Evolutionary conservation across 2,797 vertebrate genomes (phyloP).

Genomic region (Melanotaenia parkinsoni): DNA sequence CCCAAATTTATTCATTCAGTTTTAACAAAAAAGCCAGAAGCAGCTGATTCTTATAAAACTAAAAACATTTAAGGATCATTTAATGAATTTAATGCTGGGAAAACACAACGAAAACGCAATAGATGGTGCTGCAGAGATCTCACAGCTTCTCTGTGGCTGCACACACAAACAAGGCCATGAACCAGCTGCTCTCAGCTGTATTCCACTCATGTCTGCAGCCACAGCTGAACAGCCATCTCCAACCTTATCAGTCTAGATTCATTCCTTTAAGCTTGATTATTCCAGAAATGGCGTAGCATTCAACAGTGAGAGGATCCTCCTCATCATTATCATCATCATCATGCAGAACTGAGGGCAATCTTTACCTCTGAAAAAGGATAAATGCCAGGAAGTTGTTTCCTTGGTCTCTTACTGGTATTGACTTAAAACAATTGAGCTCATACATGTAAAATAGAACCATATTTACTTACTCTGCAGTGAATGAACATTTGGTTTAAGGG

Average conservation of each 20-base stretch:
- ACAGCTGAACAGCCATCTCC: constrained; percentile 10
- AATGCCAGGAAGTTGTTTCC: constrained; percentile 20
- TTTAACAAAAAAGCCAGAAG: too few relatives aligned
- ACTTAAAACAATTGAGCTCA: neutral
- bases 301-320: neutral
- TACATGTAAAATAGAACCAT: constrained; percentile 4
- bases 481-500: neutral
- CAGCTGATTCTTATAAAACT: too few relatives aligned
- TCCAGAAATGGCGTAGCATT: constrained; percentile 2
- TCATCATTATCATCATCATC: constrained; percentile 11
- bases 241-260: constrained; percentile 35
- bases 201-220: constrained; percentile 35
- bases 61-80: too few relatives aligned
- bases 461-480: too few relatives aligned
- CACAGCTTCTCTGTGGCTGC: constrained; percentile 1
- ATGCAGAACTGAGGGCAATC: constrained; percentile 10
- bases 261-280: constrained; percentile 15
- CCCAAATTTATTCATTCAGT: too few relatives aligned
- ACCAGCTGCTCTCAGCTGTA: constrained; percentile 11
- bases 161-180: neutral
- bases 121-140: constrained; percentile 25
- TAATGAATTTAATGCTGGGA: too few relatives aligned
- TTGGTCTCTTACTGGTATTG: constrained; percentile 9
- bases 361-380: neutral
- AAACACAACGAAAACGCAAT: too few relatives aligned